These are phyloP conservation scores for Crocuta crocuta DNA, from an alignment of 2,113 vertebrate genomes.

Conservation along the genomic window DNA sequence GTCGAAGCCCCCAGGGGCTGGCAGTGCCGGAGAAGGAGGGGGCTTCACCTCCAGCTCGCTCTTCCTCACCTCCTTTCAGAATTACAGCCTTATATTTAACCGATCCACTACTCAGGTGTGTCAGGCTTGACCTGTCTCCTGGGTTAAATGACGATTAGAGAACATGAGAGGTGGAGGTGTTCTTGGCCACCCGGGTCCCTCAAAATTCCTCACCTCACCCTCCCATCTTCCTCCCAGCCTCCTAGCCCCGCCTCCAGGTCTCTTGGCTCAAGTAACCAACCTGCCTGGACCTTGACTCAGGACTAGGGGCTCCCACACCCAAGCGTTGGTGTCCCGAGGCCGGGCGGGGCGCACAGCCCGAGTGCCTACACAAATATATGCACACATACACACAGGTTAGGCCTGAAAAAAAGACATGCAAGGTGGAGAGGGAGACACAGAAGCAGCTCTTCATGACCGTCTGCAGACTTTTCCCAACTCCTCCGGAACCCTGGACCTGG, in stretches of 20 bases:
- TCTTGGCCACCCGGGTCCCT: neutral
- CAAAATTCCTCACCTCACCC: neutral
- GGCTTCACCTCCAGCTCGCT: neutral
- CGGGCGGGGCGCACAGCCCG: fast-evolving
- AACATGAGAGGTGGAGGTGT: neutral
- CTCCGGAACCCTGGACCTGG: neutral
- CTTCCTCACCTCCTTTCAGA: neutral
- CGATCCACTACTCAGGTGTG: neutral
- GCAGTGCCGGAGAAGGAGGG: neutral
- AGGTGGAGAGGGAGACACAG: fast-evolving
- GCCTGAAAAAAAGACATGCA: neutral
- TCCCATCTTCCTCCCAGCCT: neutral
- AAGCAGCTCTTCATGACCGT: neutral
- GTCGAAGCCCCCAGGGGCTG: fast-evolving
- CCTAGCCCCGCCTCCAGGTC: neutral
- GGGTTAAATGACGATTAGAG: neutral
- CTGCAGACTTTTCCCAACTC: neutral
- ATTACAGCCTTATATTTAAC: neutral
- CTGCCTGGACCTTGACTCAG: neutral
- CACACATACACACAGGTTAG: neutral
- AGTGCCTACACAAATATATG: neutral
- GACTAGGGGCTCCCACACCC: neutral
- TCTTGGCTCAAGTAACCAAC: neutral
- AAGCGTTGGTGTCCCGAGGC: neutral
- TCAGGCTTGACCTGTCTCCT: neutral